These are phyloP conservation scores for Octodon degus DNA, from an alignment of 2,113 vertebrate genomes.

Conservation along the genomic window DNA sequence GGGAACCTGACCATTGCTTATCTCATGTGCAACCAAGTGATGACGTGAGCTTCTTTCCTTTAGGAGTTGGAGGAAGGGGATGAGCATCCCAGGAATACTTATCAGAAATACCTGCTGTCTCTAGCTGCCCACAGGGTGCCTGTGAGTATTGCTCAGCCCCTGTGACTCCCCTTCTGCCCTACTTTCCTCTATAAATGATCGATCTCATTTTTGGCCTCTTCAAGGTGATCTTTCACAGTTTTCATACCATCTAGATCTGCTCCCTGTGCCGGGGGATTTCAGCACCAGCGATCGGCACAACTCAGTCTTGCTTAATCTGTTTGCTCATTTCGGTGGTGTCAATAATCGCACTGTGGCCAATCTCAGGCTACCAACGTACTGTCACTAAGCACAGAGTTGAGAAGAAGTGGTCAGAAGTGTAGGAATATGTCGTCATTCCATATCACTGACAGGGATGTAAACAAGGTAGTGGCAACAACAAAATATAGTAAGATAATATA, in stretches of 20 bases:
- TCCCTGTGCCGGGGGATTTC: background rate
- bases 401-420: background rate
- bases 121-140: constrained; percentile 68
- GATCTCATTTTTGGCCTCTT: background rate
- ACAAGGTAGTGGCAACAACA: background rate
- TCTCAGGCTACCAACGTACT: background rate
- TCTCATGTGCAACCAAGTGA: background rate
- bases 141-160: constrained; percentile 71
- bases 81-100: background rate
- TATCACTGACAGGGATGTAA: background rate
- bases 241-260: background rate
- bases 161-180: background rate
- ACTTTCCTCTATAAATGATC: background rate
- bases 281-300: background rate
- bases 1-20: no score
- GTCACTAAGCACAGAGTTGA: background rate
- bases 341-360: background rate
- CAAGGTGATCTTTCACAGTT: background rate
- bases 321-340: background rate
- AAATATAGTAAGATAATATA: background rate
- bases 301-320: background rate
- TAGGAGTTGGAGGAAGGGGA: constrained; percentile 8
- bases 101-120: constrained; percentile 67
- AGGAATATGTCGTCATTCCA: background rate
- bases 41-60: constrained; percentile 31